These are phyloP conservation scores for Ditula angustiorana DNA, from an alignment of 2,888 invertebrate genomes.

Conservation along the genomic window DNA sequence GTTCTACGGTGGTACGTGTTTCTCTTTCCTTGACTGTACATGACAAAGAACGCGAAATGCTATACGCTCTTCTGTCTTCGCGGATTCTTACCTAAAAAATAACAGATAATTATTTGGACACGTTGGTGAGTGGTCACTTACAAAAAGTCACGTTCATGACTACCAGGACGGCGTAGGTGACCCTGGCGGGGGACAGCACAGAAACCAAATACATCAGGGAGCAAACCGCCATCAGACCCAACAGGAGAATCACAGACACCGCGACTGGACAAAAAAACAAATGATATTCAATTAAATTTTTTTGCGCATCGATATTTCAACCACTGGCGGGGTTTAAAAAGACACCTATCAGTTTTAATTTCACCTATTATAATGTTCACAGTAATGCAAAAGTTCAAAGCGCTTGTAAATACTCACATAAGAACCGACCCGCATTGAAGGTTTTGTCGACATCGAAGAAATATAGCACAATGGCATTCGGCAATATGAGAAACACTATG, in stretches of 20 bases:
- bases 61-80: too few species aligned
- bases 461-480: conserved; percentile 47
- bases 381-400: too few species aligned
- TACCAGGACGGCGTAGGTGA: background rate
- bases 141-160: background rate
- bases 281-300: too few species aligned
- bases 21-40: too few species aligned
- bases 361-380: too few species aligned
- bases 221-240: background rate
- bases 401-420: conserved; percentile 58
- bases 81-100: too few species aligned
- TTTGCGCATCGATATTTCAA: background rate
- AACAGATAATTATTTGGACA: too few species aligned
- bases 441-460: conserved; percentile 56
- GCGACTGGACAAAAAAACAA: background rate
- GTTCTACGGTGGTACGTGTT: too few species aligned
- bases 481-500: conserved; percentile 52
- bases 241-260: background rate
- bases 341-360: too few species aligned
- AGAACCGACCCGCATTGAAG: conserved; percentile 34
- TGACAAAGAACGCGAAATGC: too few species aligned
- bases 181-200: background rate
- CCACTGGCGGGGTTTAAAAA: too few species aligned
- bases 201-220: background rate
- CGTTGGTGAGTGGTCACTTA: too few species aligned